A percentile compares a stretch with the other conserved stretches of the same genome.
Evolutionary conservation across 1,140 invertebrate species (phyloP).

Genomic region (Aphaenogaster floridana): DNA sequence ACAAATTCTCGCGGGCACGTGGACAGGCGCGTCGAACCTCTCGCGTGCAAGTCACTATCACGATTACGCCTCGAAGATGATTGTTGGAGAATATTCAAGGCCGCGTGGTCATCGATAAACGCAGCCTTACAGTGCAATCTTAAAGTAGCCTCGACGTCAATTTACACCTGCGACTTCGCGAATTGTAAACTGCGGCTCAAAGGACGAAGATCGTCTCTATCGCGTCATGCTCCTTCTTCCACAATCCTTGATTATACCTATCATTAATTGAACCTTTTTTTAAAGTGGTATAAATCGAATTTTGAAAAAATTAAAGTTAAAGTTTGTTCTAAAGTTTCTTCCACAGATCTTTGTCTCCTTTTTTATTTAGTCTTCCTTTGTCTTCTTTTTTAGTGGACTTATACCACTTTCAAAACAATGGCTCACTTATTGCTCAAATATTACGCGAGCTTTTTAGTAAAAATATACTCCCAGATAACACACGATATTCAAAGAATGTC

Average conservation of each 20-base stretch:
- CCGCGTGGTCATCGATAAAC: conserved; percentile 42
- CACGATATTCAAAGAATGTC: too few species aligned
- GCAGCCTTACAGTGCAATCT: conserved; percentile 23
- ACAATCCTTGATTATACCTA: background rate
- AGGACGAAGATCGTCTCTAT: background rate
- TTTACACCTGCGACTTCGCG: background rate
- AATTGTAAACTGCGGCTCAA: background rate
- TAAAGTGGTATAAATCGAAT: too few species aligned
- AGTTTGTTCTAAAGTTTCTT: too few species aligned
- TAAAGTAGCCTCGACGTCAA: conserved; percentile 24
- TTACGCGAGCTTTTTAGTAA: background rate
- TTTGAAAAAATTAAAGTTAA: too few species aligned
- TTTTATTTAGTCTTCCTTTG: too few species aligned
- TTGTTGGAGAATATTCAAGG: conserved; percentile 46
- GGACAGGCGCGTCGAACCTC: conserved; percentile 5
- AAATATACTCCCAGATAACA: background rate
- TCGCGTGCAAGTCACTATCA: conserved; percentile 63
- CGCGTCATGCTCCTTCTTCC: background rate
- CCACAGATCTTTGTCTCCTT: too few species aligned
- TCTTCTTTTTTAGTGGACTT: too few species aligned
- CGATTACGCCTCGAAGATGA: conserved; percentile 30
- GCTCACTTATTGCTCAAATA: background rate
- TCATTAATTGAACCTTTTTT: too few species aligned
- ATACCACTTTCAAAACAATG: too few species aligned
- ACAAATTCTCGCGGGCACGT: conserved; percentile 1